Evolutionary conservation across 2,113 vertebrate genomes (phyloP), one percentile per base, ranked within the genome.

Genomic region (Megalops atlanticus): DNA sequence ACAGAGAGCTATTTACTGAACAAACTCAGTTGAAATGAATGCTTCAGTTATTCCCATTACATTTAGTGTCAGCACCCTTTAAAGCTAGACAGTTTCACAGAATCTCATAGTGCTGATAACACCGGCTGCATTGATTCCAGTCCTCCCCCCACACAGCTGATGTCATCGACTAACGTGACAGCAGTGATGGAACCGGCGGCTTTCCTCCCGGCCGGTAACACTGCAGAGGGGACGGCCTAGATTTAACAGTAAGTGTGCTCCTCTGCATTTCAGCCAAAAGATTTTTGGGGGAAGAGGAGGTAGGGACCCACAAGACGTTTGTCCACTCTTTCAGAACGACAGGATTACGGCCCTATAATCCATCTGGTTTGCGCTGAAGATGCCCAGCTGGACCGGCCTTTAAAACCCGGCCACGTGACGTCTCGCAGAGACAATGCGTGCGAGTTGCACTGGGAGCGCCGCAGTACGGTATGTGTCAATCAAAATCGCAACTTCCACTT

Each of bases 301-400:
- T 54, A 54, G 24, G 24, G 16, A 16, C n/a, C 24, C 12, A n/a
- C n/a, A 27, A 64, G 24, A 21, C 24, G 49, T 64, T 64, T 64
- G 58, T 64, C 58, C 58, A 0, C 58, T 64, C 58, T n/a, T 64
- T 10, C 5, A n/a, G 31, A 64, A 64, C 24, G n/a, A 27, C 58
- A n/a, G 58, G 58, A 64, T 64, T 31, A 31, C 58, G 11, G 58
- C n/a, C n/a, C 58, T n/a, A 10, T 64, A 64, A 64, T 64, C 58
- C 58, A 64, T 64, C 58, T 64, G 58, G 58, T 64, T 64, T 10
- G 24, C n/a, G 6, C 58, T 31, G 58, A 64, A 64, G 24, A 31
- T 10, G n/a, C 31, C 58, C 58, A 64, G 58, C 58, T 64, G 58
- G 58, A 64, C 58, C n/a, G n/a, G 58, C 58, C 58, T 64, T 64